A percentile compares a stretch with the other conserved stretches of the same genome.
Evolutionary conservation across 2,797 vertebrate species (phyloP).

Genomic region (Acanthurus lineatus): DNA sequence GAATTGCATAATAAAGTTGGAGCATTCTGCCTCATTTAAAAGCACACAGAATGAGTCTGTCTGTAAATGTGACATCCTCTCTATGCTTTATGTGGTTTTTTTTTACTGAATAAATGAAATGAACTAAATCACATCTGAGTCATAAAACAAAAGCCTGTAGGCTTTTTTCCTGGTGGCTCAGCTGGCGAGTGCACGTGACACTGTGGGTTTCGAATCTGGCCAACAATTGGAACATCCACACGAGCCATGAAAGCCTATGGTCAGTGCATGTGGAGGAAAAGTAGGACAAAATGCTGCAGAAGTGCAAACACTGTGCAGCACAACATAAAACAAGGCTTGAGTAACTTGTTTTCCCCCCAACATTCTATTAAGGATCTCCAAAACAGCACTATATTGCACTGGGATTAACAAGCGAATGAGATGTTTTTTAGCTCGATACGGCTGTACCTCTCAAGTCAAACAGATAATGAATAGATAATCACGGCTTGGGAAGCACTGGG

Average conservation of each 20-base stretch:
- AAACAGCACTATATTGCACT: neutral
- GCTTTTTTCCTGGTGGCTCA: constrained; percentile 67
- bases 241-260: constrained; percentile 32
- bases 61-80: constrained; percentile 18
- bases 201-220: constrained; percentile 45
- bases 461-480: constrained; percentile 60
- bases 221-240: constrained; percentile 39
- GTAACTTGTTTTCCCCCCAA: constrained; percentile 24
- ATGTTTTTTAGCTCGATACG: constrained; percentile 1
- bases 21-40: constrained; percentile 15
- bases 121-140: constrained; percentile 56
- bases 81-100: neutral
- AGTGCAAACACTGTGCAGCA: constrained; percentile 28
- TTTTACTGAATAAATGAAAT: constrained; percentile 45
- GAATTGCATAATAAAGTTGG: constrained; percentile 13
- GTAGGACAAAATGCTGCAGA: constrained; percentile 46
- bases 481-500: neutral
- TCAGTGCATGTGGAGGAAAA: constrained; percentile 38
- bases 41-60: neutral
- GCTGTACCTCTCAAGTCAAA: constrained; percentile 41
- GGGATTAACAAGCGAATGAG: constrained; percentile 32
- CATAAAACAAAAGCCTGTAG: constrained; percentile 54
- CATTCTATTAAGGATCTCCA: constrained; percentile 8
- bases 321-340: constrained; percentile 19
- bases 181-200: constrained; percentile 63